phyloP scores from a whole-genome alignment of 2,888 invertebrate species.

The Siphlonurus alternatus region DNA sequence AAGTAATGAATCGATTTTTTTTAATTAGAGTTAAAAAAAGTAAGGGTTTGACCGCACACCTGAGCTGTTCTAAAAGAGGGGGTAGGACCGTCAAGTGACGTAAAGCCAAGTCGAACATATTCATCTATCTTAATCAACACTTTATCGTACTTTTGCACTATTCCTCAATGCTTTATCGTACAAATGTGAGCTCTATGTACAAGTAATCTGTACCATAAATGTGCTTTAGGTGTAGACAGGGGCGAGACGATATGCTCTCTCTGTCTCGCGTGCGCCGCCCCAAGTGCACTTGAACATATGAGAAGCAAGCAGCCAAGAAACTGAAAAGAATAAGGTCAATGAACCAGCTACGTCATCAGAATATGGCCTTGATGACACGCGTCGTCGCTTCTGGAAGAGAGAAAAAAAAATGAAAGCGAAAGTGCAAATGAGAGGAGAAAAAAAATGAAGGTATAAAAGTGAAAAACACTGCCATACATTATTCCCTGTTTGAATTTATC shows the following conservation, averaged over 20 bases:
- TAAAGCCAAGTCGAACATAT: no score
- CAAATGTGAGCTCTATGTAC: no score
- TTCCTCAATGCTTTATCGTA: no score
- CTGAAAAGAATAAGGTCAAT: not conserved
- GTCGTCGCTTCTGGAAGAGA: not conserved
- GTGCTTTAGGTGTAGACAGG: no score
- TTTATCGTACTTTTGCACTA: no score
- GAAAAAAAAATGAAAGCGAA: not conserved
- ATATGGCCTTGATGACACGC: constrained; percentile 1
- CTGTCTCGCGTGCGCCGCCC: not conserved
- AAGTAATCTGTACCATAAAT: no score
- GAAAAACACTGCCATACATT: not conserved
- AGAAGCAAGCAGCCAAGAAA: not conserved
- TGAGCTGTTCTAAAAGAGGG: no score
- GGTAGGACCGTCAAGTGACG: no score
- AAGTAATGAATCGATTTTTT: no score
- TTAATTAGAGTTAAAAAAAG: no score
- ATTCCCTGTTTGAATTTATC: not conserved
- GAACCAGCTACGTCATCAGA: constrained; percentile 1
- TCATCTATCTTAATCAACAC: no score
- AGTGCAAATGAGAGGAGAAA: not conserved
- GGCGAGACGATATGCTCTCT: not conserved
- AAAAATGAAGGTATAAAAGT: not conserved
- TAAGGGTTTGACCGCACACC: no score
- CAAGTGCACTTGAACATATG: not conserved